These are phyloP conservation scores for Tridacna gigas DNA, from an alignment of 2,888 invertebrate species.

Conservation along the genomic window DNA sequence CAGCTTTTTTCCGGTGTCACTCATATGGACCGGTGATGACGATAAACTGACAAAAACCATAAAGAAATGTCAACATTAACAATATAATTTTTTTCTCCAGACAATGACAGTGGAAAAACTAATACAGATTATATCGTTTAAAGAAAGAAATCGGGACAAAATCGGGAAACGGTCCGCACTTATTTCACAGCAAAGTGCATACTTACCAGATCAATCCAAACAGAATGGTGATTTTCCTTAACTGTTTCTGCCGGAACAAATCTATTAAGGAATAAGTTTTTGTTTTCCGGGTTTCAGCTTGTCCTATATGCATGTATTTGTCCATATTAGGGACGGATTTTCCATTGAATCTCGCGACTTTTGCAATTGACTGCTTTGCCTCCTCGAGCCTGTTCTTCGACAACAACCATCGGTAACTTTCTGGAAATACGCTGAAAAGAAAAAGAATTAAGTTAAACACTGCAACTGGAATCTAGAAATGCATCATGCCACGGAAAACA, in stretches of 20 bases:
- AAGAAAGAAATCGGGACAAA: too few relatives aligned
- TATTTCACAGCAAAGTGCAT: neutral
- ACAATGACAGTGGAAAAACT: too few relatives aligned
- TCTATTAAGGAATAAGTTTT: conserved; percentile 67
- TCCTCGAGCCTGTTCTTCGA: conserved; percentile 63
- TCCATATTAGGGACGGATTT: conserved; percentile 52
- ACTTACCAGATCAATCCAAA: conserved; percentile 64
- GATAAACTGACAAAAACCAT: too few relatives aligned
- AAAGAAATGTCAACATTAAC: too few relatives aligned
- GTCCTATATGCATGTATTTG: neutral
- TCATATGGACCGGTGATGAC: too few relatives aligned
- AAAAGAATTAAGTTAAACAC: too few relatives aligned
- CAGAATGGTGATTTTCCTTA: conserved; percentile 50
- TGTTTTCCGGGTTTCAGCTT: neutral
- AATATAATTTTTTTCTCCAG: too few relatives aligned
- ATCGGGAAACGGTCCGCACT: too few relatives aligned
- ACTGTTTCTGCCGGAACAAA: conserved; percentile 60
- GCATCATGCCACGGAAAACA: too few relatives aligned
- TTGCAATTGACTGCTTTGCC: conserved; percentile 62
- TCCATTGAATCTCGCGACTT: conserved; percentile 66
- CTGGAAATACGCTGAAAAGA: conserved; percentile 64
- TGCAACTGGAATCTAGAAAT: too few relatives aligned
- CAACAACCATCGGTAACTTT: conserved; percentile 73
- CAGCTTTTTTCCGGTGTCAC: too few relatives aligned
- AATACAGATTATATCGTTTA: too few relatives aligned